A percentile compares a stretch with the other conserved stretches of the same genome.
phyloP scores from a whole-genome alignment of 2,113 vertebrate genomes.

The Sitta europaea region DNA sequence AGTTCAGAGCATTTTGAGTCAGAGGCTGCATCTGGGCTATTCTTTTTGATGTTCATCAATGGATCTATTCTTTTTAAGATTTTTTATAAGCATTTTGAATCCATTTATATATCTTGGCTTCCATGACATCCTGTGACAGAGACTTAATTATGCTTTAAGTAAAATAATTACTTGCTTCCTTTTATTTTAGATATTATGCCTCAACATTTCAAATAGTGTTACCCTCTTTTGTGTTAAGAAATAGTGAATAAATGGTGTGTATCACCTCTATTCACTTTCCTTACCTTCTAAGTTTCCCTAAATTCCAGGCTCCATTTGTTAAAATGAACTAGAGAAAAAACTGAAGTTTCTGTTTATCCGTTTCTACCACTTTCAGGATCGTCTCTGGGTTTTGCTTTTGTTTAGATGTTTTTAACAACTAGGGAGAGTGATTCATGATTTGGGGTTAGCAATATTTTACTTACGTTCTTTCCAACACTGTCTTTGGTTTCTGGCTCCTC shows the following conservation, averaged over 20 bases:
- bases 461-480: not conserved
- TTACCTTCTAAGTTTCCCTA: not conserved
- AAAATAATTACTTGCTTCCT: not conserved
- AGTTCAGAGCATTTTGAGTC: not conserved
- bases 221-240: not conserved
- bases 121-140: slow-evolving; percentile 12
- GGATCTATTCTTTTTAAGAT: slow-evolving; percentile 33
- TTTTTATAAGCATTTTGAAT: slow-evolving; percentile 11
- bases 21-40: slow-evolving; percentile 41
- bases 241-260: not conserved
- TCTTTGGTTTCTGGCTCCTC: not conserved
- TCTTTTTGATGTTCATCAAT: slow-evolving; percentile 27
- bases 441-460: not conserved
- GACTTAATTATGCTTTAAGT: not conserved
- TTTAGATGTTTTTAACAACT: not conserved
- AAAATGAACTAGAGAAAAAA: not conserved
- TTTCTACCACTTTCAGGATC: not conserved
- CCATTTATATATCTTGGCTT: slow-evolving; percentile 43
- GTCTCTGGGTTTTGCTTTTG: not conserved
- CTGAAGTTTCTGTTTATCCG: not conserved
- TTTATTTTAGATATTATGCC: not conserved
- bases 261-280: not conserved
- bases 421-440: not conserved
- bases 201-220: not conserved
- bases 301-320: not conserved